Evolutionary conservation across 2,797 vertebrate genomes (phyloP), one percentile per base, ranked within the genome.

Genomic region (Antrozous pallidus): DNA sequence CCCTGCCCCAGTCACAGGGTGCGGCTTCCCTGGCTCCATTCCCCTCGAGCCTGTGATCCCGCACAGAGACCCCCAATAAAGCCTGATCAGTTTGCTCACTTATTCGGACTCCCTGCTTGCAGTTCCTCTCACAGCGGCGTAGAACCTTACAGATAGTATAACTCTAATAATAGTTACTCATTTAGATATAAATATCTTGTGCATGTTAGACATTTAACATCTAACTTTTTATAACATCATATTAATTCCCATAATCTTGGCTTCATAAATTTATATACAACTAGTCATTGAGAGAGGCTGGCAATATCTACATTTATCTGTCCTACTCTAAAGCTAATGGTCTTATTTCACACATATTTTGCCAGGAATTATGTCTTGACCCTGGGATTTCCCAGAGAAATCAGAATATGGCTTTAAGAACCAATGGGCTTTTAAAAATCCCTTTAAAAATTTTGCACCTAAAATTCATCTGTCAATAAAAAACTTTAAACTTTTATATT

Each of bases 401-500:
- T 74, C 14, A 79, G 54, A 86, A 65, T 75, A 56, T 71, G 31
- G 18, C n/a, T 92, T 80, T 82, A 86, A 77, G 3, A 74, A 40
- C 80, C 83, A 93, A 74, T 33, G 33, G 49, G 8, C 18, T 87
- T 95, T 93, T 61, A 56, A 45, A 93, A 96, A 95, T 80, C n/a
- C 63, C 42, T 54, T 92, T 80, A 94, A 82, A 82, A 65, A 94
- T 87, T 95, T 88, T 93, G 33, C 20, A 93, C 49, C 20, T 96
- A 24, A 94, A 96, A 96, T 77, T 95, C 51, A 88, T 45, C 56
- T 93, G 69, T 24, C 79, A 79, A 90, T 42, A 70, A 3, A 70
- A 2, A 33, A 73, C 31, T 22, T 95, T 85, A n/a, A 92, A 86
- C 82, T 18, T 86, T 91, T 94, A 36, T 8, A 28, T 88, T 82